phyloP scores from a whole-genome alignment of 2,113 vertebrate genomes.

The Propithecus coquereli region DNA sequence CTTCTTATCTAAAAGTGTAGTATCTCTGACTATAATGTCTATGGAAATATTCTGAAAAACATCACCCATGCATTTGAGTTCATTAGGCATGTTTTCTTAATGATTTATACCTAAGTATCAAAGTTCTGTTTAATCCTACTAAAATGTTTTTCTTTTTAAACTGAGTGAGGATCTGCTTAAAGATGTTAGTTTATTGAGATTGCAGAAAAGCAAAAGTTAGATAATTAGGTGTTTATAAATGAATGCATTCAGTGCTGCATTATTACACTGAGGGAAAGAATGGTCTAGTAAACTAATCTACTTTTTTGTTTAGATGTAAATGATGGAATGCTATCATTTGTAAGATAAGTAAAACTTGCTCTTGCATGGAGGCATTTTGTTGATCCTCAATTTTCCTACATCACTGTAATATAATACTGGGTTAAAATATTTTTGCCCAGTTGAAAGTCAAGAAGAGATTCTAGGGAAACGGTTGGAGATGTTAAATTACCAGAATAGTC shows the following conservation, averaged over 20 bases:
- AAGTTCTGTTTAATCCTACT: not conserved
- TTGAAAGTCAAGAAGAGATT: constrained; percentile 47
- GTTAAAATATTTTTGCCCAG: constrained; percentile 38
- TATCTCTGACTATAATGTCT: not conserved
- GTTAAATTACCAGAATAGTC: constrained; percentile 30
- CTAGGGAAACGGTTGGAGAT: not conserved
- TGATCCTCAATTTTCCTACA: not conserved
- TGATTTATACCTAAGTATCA: not conserved
- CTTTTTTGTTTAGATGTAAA: constrained; percentile 19
- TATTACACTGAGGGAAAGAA: not conserved
- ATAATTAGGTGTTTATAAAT: not conserved
- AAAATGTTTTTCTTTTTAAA: constrained; percentile 32
- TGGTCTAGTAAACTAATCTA: not conserved
- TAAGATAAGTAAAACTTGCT: constrained; percentile 21
- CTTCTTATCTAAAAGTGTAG: not conserved
- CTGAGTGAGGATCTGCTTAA: not conserved
- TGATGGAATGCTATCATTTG: not conserved
- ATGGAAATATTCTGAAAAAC: not conserved
- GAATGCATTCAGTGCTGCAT: not conserved
- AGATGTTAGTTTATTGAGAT: not conserved
- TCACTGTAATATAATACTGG: not conserved
- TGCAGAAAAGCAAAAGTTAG: constrained; percentile 34
- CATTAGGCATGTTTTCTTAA: not conserved
- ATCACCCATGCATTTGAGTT: not conserved
- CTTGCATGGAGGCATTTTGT: not conserved